Evolutionary conservation across 2,888 invertebrate genomes (phyloP), one percentile per base, ranked within the genome.

Genomic region (Nezara viridula): DNA sequence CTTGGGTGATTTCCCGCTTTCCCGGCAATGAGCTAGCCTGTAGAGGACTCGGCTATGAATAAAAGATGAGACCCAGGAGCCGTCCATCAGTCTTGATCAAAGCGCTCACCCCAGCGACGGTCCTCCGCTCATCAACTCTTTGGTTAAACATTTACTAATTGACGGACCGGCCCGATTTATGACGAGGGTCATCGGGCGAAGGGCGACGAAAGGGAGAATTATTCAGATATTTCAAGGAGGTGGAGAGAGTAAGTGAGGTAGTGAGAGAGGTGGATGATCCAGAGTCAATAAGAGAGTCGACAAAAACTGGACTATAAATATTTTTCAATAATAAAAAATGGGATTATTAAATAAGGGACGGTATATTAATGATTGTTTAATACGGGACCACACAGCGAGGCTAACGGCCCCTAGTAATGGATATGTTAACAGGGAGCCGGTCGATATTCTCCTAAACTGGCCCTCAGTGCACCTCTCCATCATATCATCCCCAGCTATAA

Each of bases 331-430:
- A 88, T 88, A 88, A 88, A 88, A 88, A 88, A 88, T 88, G 88
- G 88, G 66, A 88, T 88, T 88, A 88, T 88, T 88, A 73, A 88
- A 88, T 88, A 88, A 88, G 88, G 88, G 73, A 47, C 88, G 88
- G 88, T 88, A 88, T 88, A 88, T 88, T 88, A 88, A 88, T 88
- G 88, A 88, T 88, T 88, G 88, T 88, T 88, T 88, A 66, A 88
- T 88, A 44, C 44, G 16, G 66, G 88, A 88, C 88, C 88, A 88
- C 88, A 88, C 88, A 88, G 40, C 16, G 49, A 24, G 66, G 9
- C 60, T 88, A 88, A 88, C 60, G 88, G 88, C 60, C n/a, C 16
- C 3, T 1, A 1, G 88, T 88, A 88, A 88, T 88, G 88, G 88
- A 73, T 88, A 88, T 88, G 32, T 47, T 88, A 88, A 88, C 73